Evolutionary conservation across 1,140 invertebrate genomes (phyloP).

Genomic region (Meloidogyne hapla): DNA sequence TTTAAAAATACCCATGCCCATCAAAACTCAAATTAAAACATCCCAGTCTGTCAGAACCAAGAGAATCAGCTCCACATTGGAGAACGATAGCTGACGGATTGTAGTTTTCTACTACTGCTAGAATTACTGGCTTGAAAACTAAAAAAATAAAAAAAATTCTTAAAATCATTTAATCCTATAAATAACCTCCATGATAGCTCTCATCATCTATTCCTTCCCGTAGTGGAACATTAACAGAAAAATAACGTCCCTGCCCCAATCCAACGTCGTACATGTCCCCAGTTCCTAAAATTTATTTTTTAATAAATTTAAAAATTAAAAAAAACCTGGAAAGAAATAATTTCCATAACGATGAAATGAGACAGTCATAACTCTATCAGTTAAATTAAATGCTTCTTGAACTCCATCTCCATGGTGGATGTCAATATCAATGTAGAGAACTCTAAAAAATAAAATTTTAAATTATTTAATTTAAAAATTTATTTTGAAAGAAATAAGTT

Average conservation of each 20-base stretch:
- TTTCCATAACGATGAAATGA: conserved; percentile 99
- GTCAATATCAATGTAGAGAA: conserved; percentile 98
- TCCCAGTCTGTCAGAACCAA: conserved; percentile 87
- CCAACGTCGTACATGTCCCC: conserved; percentile 92
- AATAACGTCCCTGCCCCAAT: conserved; percentile 82
- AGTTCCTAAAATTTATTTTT: conserved; percentile 86
- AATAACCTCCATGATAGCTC: conserved; percentile 66
- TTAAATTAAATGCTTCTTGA: conserved; percentile 97
- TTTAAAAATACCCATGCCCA: conserved; percentile 75
- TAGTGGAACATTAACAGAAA: conserved; percentile 92
- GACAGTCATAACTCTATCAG: conserved; percentile 97
- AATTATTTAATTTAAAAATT: no score
- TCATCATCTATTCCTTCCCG: conserved; percentile 94
- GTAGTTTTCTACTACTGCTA: conserved; percentile 87
- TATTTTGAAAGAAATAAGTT: no score
- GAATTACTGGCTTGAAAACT: conserved; percentile 89
- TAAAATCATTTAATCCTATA: no score
- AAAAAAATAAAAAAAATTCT: conserved; percentile 33
- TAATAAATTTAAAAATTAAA: neutral
- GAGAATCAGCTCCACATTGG: conserved; percentile 95
- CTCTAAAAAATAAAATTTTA: conserved; percentile 76
- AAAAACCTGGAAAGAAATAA: conserved; percentile 82
- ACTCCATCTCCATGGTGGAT: conserved; percentile 99
- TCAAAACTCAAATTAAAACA: conserved; percentile 84
- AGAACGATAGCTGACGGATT: conserved; percentile 93